These are phyloP conservation scores for Apotomis turbidana DNA, from an alignment of 2,888 invertebrate genomes.

Conservation along the genomic window DNA sequence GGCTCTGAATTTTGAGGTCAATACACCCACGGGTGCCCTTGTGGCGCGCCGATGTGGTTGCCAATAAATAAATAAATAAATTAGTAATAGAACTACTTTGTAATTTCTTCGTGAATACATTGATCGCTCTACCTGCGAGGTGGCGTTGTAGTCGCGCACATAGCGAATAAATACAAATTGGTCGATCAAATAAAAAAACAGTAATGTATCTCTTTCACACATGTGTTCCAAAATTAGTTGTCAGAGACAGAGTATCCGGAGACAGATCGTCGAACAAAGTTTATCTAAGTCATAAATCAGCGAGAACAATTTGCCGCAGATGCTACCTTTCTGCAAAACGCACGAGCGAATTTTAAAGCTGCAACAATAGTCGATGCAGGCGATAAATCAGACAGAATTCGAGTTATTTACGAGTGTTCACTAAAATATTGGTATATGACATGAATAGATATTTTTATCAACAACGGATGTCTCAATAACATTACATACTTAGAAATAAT, in stretches of 20 bases:
- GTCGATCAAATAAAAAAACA: neutral
- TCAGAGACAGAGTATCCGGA: neutral
- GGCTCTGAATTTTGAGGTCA: too few species aligned
- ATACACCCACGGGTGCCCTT: too few species aligned
- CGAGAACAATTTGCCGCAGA: constrained; percentile 12
- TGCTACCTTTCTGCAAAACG: constrained; percentile 12
- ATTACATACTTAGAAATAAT: neutral
- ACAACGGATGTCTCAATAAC: neutral
- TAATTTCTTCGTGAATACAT: too few species aligned
- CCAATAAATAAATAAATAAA: too few species aligned
- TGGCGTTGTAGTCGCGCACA: too few species aligned
- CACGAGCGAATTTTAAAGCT: constrained; percentile 27
- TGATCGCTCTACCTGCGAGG: too few species aligned
- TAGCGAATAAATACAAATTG: too few species aligned
- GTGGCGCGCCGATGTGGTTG: too few species aligned
- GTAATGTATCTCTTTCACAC: neutral
- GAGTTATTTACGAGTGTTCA: constrained; percentile 21
- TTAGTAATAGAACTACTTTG: too few species aligned
- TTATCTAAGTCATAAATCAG: constrained; percentile 14
- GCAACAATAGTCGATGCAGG: constrained; percentile 15
- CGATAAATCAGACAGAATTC: constrained; percentile 5
- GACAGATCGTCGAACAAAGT: neutral
- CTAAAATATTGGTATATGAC: constrained; percentile 5
- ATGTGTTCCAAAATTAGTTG: neutral
- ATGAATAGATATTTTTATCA: constrained; percentile 10